Evolutionary conservation across 2,113 vertebrate genomes (phyloP).

Genomic region (Eulemur macaco): DNA sequence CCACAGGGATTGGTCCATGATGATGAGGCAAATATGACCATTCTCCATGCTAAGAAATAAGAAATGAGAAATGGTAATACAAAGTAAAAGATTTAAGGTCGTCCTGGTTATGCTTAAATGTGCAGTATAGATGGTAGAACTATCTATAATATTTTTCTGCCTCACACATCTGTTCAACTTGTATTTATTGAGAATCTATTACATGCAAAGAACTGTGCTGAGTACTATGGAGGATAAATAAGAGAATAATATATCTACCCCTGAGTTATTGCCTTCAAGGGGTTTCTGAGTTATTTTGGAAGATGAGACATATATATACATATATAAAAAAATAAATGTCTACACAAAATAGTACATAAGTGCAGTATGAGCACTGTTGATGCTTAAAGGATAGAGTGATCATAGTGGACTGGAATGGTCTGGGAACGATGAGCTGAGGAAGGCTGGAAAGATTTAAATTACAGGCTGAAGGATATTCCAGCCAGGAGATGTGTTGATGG

Average conservation of each 20-base stretch:
- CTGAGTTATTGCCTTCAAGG: not conserved
- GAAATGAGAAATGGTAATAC: slow-evolving; percentile 7
- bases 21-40: not conserved
- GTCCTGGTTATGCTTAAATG: not conserved
- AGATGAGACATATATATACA: not conserved
- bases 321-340: not conserved
- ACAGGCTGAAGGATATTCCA: not conserved
- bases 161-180: not conserved
- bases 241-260: not conserved
- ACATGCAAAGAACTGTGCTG: not conserved
- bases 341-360: not conserved
- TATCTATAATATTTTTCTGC: not conserved
- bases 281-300: not conserved
- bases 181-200: not conserved
- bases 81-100: not conserved
- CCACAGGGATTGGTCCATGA: not conserved
- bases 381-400: not conserved
- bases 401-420: not conserved
- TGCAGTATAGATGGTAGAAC: not conserved
- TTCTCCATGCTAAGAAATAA: not conserved
- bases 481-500: not conserved
- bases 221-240: not conserved
- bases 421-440: not conserved
- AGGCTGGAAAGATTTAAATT: not conserved
- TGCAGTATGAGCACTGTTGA: not conserved